These are phyloP conservation scores for Drosophila biarmipes DNA, from an alignment of 1,140 invertebrate species.

Conservation along the genomic window DNA sequence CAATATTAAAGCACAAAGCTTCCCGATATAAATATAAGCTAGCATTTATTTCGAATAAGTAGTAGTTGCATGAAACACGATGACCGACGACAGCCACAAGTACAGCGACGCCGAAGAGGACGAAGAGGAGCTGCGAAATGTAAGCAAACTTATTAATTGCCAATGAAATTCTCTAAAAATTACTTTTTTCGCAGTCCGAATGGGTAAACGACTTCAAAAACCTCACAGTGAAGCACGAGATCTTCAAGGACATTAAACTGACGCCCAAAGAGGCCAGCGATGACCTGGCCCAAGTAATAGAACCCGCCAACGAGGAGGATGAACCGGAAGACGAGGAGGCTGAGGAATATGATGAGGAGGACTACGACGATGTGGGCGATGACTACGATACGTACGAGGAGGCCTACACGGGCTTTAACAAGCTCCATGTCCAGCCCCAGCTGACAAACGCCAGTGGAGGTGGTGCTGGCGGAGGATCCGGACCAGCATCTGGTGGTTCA, in stretches of 20 bases:
- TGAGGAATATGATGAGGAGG: conserved; percentile 50
- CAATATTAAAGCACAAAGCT: conserved; percentile 5
- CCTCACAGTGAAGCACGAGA: conserved; percentile 61
- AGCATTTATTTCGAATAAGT: neutral
- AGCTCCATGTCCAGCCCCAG: conserved; percentile 69
- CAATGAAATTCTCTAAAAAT: neutral
- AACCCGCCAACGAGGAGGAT: conserved; percentile 23
- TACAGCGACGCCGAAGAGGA: conserved; percentile 81
- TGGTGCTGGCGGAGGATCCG: conserved; percentile 5
- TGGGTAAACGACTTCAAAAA: conserved; percentile 68
- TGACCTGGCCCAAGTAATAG: conserved; percentile 46
- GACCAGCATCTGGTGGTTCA: conserved; percentile 60
- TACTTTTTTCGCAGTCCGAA: conserved; percentile 47
- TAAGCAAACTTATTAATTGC: conserved; percentile 16
- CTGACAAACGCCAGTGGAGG: conserved; percentile 37
- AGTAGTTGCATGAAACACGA: conserved; percentile 4
- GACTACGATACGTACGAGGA: conserved; percentile 81
- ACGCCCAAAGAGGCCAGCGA: conserved; percentile 41
- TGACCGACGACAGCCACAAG: conserved; percentile 65
- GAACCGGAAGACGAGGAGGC: conserved; percentile 52
- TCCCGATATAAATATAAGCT: conserved; percentile 5
- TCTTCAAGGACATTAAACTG: conserved; percentile 61
- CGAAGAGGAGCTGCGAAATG: conserved; percentile 46
- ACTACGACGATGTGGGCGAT: conserved; percentile 67
- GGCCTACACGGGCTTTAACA: conserved; percentile 75